Evolutionary conservation across 2,113 vertebrate species (phyloP), one percentile per base, ranked within the genome.

Genomic region (Ivindomyrus marchei): DNA sequence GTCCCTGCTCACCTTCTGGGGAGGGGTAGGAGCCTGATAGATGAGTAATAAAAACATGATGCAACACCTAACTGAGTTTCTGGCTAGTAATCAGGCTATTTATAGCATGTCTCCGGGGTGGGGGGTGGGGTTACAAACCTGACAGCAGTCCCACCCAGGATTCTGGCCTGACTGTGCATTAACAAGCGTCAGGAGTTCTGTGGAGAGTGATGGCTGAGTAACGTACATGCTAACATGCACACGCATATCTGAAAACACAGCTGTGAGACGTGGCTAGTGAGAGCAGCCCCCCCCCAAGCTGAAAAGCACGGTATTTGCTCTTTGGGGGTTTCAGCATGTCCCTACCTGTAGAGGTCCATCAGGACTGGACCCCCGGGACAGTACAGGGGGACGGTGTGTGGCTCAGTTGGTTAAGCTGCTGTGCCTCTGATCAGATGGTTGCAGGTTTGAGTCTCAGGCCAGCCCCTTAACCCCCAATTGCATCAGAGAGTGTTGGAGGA

Each of bases 61-160:
- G 52, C 4, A 53, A 86, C 83, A 66, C 80, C 83, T 90, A 46
- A 90, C 9, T 58, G 39, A 42, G 36, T 85, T 7, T 19, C 52
- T 27, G 45, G 42, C 53, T 62, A n/a, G 70, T 39, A 56, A 89
- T 84, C 74, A 52, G 47, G 88, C 47, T 89, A 52, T 89, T 85
- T 85, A 47, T 47, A 47, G 74, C 83, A 45, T 9, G 45, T 45
- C 13, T 89, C 10, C 19, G 4, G 45, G 49, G 49, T 45, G 46
- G 9, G 46, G 46, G 49, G 49, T 17, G 17, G 52, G 21, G 24
- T 13, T 13, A 27, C 1, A 53, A n/a, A 27, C 1, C 50, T 52
- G 45, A 46, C 49, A 10, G 19, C 7, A 1, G 42, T 10, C 80
- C 80, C 80, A 84, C 42, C 4, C 21, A n/a, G 17, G 21, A 6